These are phyloP conservation scores for Tetragonula carbonaria DNA, from an alignment of 2,888 invertebrate species.

Conservation along the genomic window DNA sequence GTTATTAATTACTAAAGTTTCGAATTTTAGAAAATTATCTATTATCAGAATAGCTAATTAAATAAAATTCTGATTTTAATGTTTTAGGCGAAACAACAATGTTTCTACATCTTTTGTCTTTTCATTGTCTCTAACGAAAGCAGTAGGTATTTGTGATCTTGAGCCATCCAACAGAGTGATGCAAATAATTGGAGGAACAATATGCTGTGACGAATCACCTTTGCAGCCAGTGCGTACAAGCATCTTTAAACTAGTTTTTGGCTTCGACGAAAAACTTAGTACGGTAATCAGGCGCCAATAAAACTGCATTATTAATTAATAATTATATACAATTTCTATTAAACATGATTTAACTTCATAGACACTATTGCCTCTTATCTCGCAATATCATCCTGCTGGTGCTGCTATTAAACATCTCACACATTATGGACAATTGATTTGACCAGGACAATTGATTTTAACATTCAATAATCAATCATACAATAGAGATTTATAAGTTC, in stretches of 20 bases:
- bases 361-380: conserved; percentile 77
- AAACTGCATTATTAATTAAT: not conserved
- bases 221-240: conserved; percentile 88
- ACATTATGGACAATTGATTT: conserved; percentile 78
- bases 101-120: too few species aligned
- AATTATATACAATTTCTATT: conserved; percentile 51
- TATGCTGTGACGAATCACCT: conserved; percentile 86
- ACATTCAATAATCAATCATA: not conserved
- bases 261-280: conserved; percentile 86
- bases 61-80: too few species aligned
- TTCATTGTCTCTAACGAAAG: too few species aligned
- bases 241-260: conserved; percentile 85
- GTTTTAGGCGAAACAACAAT: not conserved
- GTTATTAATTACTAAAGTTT: too few species aligned
- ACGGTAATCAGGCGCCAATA: conserved; percentile 78
- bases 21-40: too few species aligned
- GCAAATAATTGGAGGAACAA: conserved; percentile 82
- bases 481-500: too few species aligned
- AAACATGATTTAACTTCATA: conserved; percentile 46
- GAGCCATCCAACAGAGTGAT: too few species aligned
- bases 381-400: conserved; percentile 79
- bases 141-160: too few species aligned
- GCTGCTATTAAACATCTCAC: conserved; percentile 78
- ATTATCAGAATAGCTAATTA: too few species aligned
- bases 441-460: conserved; percentile 79